Evolutionary conservation across 1,140 invertebrate species (phyloP).

Genomic region (Eulimnadia texana): DNA sequence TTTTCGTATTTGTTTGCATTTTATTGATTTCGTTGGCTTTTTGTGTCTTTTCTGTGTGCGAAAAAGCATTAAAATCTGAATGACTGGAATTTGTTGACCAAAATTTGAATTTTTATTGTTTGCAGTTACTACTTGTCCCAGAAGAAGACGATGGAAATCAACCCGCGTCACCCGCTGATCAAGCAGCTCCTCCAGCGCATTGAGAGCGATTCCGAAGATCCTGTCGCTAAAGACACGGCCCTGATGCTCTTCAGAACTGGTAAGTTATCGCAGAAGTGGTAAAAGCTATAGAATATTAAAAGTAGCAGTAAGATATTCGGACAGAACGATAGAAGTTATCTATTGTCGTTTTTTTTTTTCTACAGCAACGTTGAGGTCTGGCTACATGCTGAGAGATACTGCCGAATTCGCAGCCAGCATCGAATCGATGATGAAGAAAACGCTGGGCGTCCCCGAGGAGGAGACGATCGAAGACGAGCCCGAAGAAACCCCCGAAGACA

Average conservation of each 20-base stretch:
- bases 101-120: conserved; percentile 20
- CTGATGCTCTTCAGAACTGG: conserved; percentile 76
- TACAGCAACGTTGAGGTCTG: conserved; percentile 75
- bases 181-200: conserved; percentile 76
- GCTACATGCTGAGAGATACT: conserved; percentile 75
- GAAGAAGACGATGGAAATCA: conserved; percentile 96
- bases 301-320: too few relatives aligned
- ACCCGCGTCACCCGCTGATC: conserved; percentile 91
- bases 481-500: conserved; percentile 19
- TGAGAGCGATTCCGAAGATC: conserved; percentile 60
- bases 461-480: conserved; percentile 34
- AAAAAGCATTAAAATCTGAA: too few relatives aligned
- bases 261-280: conserved; percentile 18
- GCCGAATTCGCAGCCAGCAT: conserved; percentile 71
- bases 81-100: too few relatives aligned
- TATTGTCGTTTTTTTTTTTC: conserved; percentile 17
- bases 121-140: conserved; percentile 77
- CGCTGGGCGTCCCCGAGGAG: conserved; percentile 61
- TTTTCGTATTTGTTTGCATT: conserved; percentile 2
- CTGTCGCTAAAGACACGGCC: conserved; percentile 71
- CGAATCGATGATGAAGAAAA: conserved; percentile 69
- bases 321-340: neutral
- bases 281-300: too few relatives aligned
- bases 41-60: too few relatives aligned
- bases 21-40: conserved; percentile 1